Base-by-base conservation (phyloP, 2,113 vertebrate genomes). In the Saccopteryx bilineata region DNA sequence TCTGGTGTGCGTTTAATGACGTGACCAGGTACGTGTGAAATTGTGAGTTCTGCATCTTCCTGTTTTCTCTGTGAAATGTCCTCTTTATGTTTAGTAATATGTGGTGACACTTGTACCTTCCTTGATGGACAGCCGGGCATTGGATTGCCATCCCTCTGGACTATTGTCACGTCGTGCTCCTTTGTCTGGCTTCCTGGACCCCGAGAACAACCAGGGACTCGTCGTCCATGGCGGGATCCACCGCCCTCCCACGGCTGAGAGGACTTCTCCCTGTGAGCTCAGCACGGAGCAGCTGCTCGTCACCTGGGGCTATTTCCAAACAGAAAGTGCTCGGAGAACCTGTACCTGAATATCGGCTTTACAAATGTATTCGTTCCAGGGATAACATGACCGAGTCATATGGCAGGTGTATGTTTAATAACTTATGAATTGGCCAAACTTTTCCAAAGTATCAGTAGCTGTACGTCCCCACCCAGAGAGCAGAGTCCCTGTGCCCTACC, bases 261-360 rank as follows among this genome's bases (percentile, higher is more conserved):
- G 39, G 56, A 10, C 10, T 19, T 56, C 24, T 0, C 5, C 8
- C 3, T 12, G 0, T 5, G 15, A 52, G 23, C 24, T 2, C 13
- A 54, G 9, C 39, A 9, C 24, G 2, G 39, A 39, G 39, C 39
- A 39, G 2, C 39, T 39, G 39, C 39, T 3, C 39, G 39, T 39
- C 39, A 39, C 39, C 39, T 33, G 39, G 39, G 39, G 39, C 39
- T 39, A 19, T 74, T 56, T 56, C 50, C 17, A 26, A 75, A 68
- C 50, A 26, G 33, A 48, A 68, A 28, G 33, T 60, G 17, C 15
- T 48, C 21, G 1, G 4, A 83, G 33, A 50, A 50, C 75, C 46
- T 50, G 21, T 19, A 26, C 26, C 39, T 4, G 13, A 50, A n/a
- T 33, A 12, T 39, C 28, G 28, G 24, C 11, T 14, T 68, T 33